phyloP scores from a whole-genome alignment of 2,888 invertebrate species.

The Rosalia funebris region DNA sequence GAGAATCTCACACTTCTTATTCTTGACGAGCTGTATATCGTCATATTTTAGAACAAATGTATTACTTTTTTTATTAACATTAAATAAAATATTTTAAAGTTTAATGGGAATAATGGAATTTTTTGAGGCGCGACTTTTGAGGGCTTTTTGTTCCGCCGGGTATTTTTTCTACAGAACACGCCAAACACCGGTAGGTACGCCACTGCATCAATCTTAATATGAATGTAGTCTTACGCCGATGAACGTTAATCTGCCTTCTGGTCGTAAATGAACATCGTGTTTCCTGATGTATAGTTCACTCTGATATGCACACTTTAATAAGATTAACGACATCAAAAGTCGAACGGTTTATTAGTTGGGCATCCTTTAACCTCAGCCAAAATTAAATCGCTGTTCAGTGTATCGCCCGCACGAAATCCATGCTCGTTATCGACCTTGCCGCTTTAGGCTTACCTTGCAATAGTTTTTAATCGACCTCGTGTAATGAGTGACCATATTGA shows the following conservation, averaged over 20 bases:
- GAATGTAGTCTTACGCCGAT: too few relatives aligned
- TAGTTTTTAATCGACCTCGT: slow-evolving; percentile 10
- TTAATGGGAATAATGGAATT: too few relatives aligned
- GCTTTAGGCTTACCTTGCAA: slow-evolving; percentile 20
- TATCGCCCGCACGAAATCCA: neutral
- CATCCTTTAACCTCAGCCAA: slow-evolving; percentile 9
- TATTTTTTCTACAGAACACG: too few relatives aligned
- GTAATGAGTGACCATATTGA: too few relatives aligned
- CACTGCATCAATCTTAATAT: too few relatives aligned
- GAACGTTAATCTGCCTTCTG: neutral
- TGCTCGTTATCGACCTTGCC: slow-evolving; percentile 17
- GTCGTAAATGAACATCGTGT: neutral
- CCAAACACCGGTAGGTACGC: neutral
- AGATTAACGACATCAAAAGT: slow-evolving; percentile 4
- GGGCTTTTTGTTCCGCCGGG: too few relatives aligned
- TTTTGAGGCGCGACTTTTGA: too few relatives aligned
- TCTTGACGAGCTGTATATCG: too few relatives aligned
- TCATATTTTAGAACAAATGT: too few relatives aligned
- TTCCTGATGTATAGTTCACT: slow-evolving; percentile 7
- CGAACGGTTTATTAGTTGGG: neutral
- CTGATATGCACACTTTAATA: slow-evolving; percentile 1
- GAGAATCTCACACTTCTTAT: too few relatives aligned
- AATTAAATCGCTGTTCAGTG: neutral
- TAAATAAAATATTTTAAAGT: too few relatives aligned
- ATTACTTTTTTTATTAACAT: too few relatives aligned